phyloP scores from a whole-genome alignment of 2,888 invertebrate species.

The Phalera bucephala region DNA sequence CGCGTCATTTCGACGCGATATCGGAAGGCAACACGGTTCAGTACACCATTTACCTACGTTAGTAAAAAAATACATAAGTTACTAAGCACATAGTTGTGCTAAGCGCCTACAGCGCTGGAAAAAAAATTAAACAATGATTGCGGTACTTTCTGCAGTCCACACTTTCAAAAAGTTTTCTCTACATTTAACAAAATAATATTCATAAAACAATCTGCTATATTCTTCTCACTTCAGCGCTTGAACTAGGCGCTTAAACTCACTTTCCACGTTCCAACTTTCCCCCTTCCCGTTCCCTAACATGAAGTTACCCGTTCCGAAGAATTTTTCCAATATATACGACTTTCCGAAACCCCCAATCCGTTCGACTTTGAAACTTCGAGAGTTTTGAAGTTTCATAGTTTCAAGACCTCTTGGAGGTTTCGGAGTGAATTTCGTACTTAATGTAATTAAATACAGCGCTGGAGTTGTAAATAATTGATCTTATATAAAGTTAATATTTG shows the following conservation, averaged over 20 bases:
- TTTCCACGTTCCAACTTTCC: no score
- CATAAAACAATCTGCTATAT: not conserved
- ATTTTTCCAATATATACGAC: conserved; percentile 27
- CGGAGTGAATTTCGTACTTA: conserved; percentile 7
- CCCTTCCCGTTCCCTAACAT: conserved; percentile 7
- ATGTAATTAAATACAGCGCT: conserved; percentile 10
- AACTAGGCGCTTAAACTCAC: not conserved
- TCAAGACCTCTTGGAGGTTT: conserved; percentile 8
- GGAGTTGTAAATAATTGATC: conserved; percentile 1
- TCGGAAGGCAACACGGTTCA: no score
- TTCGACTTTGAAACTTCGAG: conserved; percentile 11
- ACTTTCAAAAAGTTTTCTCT: no score
- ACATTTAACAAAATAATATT: no score
- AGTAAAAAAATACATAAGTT: no score
- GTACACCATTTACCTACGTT: no score
- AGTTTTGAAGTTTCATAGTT: conserved; percentile 22
- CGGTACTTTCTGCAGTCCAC: no score
- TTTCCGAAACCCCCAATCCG: conserved; percentile 5
- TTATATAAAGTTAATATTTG: no score
- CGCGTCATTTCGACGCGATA: no score
- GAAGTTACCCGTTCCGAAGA: conserved; percentile 14
- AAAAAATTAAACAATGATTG: no score
- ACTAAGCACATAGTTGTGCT: no score
- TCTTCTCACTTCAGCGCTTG: not conserved
- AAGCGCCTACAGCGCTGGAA: no score